Base-by-base conservation (phyloP, 2,888 invertebrate genomes). In the Metellina segmentata region DNA sequence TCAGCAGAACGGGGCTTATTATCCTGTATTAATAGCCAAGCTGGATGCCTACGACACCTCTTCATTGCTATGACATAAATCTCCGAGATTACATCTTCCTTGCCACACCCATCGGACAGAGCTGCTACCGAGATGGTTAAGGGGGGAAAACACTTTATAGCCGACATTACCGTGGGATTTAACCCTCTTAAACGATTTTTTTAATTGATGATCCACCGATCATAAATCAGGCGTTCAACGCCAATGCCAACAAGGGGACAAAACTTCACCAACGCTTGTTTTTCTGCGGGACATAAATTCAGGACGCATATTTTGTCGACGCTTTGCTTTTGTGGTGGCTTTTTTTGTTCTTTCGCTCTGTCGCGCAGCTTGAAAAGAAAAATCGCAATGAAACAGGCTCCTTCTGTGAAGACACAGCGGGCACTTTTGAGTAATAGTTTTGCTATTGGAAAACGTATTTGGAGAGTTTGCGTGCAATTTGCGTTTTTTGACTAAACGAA, bases 31-130 rank as follows among this genome's bases (percentile, higher is more conserved):
- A 89, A 89, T 89, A 85, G 83, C 83, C 70, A 78, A 19, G 70
- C 52, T 83, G 16, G 82, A 88, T 71, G 75, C 75, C 88, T 81
- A 52, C 81, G 88, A 86, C 86, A 86, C 89, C 82, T 83, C 89
- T 89, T 89, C 89, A 89, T 89, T 53, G 61, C 75, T 48, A 70
- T 81, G 78, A 83, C 89, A 77, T 83, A 89, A 89, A 89, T 89
- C 83, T 83, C 77, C 19, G 48, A 83, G 89, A 89, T 89, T 78
- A 71, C 61, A 83, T 89, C 89, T 89, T 75, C 77, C 48, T 20
- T 48, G 71, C 89, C 89, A 83, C 83, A 78, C 78, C 89, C 78
- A 83, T 69, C 34, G 49, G 81, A 69, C 81, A 81, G 61, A 79
- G 86, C 34, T 79, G 86, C 86, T 86, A 86, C 86, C 49, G 86